Base-by-base conservation (phyloP, 2,888 invertebrate species). In the Elysia crispata region DNA sequence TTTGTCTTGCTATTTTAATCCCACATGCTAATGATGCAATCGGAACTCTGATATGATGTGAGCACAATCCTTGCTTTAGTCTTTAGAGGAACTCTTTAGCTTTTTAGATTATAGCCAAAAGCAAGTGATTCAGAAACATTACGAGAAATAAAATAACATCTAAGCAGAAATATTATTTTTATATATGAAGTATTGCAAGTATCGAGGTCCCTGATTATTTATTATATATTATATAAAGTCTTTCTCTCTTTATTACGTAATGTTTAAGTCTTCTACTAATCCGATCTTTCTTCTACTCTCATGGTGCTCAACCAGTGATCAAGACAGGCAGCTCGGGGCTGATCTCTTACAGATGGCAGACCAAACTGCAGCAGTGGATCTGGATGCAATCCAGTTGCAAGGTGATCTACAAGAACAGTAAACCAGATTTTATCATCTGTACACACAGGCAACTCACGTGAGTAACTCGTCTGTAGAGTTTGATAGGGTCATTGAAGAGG, bases 261-360 rank as follows among this genome's bases (percentile, higher is more conserved):
- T 11, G n/a, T 20, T 62, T 6, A 11, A 23, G 11, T 20, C 23
- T 62, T 62, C n/a, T 62, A 23, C 25, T 20, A 6, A n/a, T 62
- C 62, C 30, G 3, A 28, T 25, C 66, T 66, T 28, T 66, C 28
- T 66, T 30, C n/a, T n/a, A n/a, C n/a, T 18, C 66, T 66, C 1
- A 31, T 8, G 8, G n/a, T 15, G 31, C 28, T 23, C 28, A 13
- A 95, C 1, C 94, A 99, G 99, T 99, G 89, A 93, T 99, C 87
- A 99, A 99, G 94, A 99, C 98, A 76, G 99, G 99, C 86, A 98
- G 99, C 89, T 98, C 98, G 82, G 99, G 99, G 41, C 96, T 99
- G 95, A 98, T 99, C 90, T 98, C 99, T 82, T 99, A 99, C 92
- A 95, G 99, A 91, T 96, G 98, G 93, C 96, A 98, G 93, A 97